Conservation (phyloP, 2,888 invertebrate genomes). For the Zygothrica quintamaculata region DNA sequence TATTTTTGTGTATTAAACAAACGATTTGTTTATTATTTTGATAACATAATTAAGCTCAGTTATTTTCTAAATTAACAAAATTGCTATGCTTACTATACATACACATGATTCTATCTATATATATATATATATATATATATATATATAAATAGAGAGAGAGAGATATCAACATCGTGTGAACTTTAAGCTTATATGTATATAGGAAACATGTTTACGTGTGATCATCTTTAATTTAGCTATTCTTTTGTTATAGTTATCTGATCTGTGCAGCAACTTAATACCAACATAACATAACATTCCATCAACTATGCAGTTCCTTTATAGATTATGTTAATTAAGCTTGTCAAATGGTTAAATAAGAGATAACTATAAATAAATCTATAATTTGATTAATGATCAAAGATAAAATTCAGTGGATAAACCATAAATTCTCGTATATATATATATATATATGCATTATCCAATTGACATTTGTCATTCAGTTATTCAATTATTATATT, state of each 20-base stretch:
- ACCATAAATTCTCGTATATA: not conserved
- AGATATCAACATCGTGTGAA: too few species aligned
- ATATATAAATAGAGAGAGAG: too few species aligned
- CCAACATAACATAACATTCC: too few species aligned
- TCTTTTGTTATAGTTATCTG: too few species aligned
- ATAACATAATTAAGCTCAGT: conserved; percentile 4
- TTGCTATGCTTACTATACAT: conserved; percentile 2
- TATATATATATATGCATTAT: conserved; percentile 18
- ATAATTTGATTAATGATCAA: not conserved
- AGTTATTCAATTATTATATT: not conserved
- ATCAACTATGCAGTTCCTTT: not conserved
- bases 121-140: too few species aligned
- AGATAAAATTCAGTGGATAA: conserved; percentile 1
- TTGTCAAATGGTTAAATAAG: not conserved
- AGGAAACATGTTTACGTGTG: too few species aligned
- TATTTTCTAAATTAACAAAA: conserved; percentile 1
- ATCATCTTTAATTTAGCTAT: too few species aligned
- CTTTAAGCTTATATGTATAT: too few species aligned
- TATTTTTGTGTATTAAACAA: conserved; percentile 10
- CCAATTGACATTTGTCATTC: conserved; percentile 10
- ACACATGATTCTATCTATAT: not conserved
- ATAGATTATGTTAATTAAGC: not conserved
- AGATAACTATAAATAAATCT: not conserved
- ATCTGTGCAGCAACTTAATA: too few species aligned
- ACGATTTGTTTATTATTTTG: conserved; percentile 19